Evolutionary conservation across 2,113 vertebrate species (phyloP).

Genomic region (Chaetops frenatus): DNA sequence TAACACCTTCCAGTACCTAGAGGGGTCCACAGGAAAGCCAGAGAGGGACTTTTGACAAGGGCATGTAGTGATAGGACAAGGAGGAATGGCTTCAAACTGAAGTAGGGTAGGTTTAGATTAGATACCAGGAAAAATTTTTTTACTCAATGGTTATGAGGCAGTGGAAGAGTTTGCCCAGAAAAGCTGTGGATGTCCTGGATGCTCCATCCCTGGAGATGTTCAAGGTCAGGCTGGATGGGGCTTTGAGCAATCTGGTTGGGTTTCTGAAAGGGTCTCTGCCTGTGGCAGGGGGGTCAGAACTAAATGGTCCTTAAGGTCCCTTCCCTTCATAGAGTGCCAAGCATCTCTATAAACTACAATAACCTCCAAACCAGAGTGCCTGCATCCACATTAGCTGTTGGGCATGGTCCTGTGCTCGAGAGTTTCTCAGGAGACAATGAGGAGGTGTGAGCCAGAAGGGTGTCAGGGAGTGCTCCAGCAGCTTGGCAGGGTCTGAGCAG

Average conservation of each 20-base stretch:
- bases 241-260: neutral
- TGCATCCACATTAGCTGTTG: neutral
- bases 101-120: neutral
- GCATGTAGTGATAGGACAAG: neutral
- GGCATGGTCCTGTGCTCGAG: neutral
- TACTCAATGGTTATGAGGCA: neutral
- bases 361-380: neutral
- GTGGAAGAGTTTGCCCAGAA: neutral
- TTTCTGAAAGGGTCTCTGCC: neutral
- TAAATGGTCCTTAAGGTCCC: neutral
- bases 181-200: neutral
- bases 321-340: too few relatives aligned
- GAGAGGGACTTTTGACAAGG: neutral
- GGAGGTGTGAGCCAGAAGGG: neutral
- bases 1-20: neutral
- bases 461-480: neutral
- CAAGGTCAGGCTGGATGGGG: neutral
- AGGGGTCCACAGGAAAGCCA: neutral
- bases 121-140: neutral
- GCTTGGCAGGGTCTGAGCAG: neutral
- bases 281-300: neutral
- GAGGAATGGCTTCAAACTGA: neutral
- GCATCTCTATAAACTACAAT: neutral
- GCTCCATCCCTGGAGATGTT: neutral
- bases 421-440: neutral